phyloP scores from a whole-genome alignment of 2,888 invertebrate species.

The Panzeria rudis region DNA sequence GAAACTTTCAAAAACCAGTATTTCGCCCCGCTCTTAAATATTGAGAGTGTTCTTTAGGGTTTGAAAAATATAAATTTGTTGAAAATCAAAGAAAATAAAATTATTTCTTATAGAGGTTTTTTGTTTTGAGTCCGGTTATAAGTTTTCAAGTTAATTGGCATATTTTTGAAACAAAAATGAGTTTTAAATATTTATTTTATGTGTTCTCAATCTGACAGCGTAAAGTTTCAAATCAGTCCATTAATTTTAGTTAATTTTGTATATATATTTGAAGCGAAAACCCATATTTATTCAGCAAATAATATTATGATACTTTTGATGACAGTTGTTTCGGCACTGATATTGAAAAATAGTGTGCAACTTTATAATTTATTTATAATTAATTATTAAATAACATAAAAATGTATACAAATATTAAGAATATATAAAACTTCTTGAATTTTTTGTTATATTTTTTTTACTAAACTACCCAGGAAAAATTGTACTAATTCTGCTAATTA shows the following conservation, averaged over 20 bases:
- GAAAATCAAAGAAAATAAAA: neutral
- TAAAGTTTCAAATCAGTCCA: slow-evolving; percentile 9
- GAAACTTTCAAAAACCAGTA: slow-evolving; percentile 8
- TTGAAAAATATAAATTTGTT: slow-evolving; percentile 49
- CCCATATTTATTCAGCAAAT: neutral
- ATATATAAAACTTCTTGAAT: neutral
- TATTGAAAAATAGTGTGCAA: neutral
- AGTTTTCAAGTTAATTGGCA: neutral
- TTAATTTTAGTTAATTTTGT: slow-evolving; percentile 25
- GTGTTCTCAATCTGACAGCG: neutral
- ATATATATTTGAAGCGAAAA: slow-evolving; percentile 1
- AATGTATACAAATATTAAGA: neutral
- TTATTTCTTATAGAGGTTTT: neutral
- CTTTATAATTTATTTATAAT: neutral
- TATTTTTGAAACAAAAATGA: neutral
- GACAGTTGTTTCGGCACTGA: neutral
- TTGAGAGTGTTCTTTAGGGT: slow-evolving; percentile 50
- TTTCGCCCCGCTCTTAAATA: slow-evolving; percentile 70
- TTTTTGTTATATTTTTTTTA: neutral
- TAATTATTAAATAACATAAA: neutral
- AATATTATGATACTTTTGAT: neutral
- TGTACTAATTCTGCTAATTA: neutral
- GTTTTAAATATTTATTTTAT: neutral
- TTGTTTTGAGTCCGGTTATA: neutral
- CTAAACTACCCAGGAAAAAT: neutral